Percentiles rank a stretch among this genome's conserved stretches.
Evolutionary conservation across 1,140 invertebrate genomes (phyloP).

Genomic region (Mya arenaria): DNA sequence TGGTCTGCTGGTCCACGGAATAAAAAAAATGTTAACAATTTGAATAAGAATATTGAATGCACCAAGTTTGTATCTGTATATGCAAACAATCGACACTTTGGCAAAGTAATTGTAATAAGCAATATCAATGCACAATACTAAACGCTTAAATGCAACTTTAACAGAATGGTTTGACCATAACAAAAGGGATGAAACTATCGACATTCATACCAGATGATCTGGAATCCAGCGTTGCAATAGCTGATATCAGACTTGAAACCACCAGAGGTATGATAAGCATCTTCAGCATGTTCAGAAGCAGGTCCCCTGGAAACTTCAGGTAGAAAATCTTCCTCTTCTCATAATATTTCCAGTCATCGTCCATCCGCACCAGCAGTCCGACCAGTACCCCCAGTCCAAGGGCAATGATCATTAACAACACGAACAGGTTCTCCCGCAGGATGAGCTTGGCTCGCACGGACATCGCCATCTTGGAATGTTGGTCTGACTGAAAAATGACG

Average conservation of each 20-base stretch:
- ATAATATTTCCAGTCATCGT: conserved; percentile 40
- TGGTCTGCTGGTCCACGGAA: not conserved
- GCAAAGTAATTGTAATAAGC: not conserved
- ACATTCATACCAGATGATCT: conserved; percentile 61
- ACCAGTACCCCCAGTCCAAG: not conserved
- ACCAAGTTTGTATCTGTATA: not conserved
- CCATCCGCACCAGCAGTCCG: not conserved
- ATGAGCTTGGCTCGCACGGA: not conserved
- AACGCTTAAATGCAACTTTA: not conserved
- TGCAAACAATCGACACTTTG: not conserved
- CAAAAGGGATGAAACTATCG: not conserved
- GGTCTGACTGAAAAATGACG: no score
- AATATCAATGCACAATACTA: not conserved
- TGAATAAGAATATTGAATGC: not conserved
- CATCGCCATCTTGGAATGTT: not conserved
- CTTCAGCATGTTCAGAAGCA: conserved; percentile 83
- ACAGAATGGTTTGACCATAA: not conserved
- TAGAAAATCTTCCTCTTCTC: conserved; percentile 67
- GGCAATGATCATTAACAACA: conserved; percentile 15
- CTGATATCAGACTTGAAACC: conserved; percentile 80
- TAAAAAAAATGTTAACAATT: not conserved
- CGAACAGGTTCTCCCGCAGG: not conserved
- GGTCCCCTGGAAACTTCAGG: conserved; percentile 81
- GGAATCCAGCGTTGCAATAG: conserved; percentile 75
- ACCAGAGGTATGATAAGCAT: conserved; percentile 83